Conservation (phyloP, 2,797 vertebrate genomes). For the Pangasius sanitwongsei region DNA sequence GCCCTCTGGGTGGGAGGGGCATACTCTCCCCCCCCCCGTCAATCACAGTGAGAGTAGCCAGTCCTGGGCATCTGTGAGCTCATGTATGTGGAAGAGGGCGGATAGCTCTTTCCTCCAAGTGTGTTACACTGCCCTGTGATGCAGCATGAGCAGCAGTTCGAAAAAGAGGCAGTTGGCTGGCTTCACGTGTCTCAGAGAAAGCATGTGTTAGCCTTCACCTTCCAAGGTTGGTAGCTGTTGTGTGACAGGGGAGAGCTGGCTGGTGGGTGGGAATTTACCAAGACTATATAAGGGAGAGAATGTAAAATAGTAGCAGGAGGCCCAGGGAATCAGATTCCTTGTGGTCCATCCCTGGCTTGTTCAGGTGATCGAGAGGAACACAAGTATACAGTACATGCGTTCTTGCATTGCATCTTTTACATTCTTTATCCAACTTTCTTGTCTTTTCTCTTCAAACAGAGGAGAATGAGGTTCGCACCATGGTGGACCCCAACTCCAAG, state of each 20-base stretch:
- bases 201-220: neutral
- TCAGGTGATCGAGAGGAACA: neutral
- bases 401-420: neutral
- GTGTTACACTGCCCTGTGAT: no score
- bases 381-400: neutral
- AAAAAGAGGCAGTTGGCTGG: no score
- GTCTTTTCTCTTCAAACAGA: constrained; percentile 71
- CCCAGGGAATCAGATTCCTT: neutral
- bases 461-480: constrained; percentile 97
- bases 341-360: neutral
- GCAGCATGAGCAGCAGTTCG: no score
- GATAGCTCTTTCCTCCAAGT: no score
- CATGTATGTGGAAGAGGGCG: no score
- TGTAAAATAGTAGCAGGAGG: neutral
- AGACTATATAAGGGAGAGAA: no score
- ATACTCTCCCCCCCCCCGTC: no score
- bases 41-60: no score
- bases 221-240: neutral
- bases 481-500: constrained; percentile 96
- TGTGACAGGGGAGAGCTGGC: neutral
- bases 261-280: neutral
- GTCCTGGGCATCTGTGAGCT: no score
- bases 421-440: constrained; percentile 12
- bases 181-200: neutral
- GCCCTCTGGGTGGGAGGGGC: no score